Percentiles rank a stretch among this genome's conserved stretches.
phyloP scores from a whole-genome alignment of 2,888 invertebrate species.

The Scelioninae gen. 1 region DNA sequence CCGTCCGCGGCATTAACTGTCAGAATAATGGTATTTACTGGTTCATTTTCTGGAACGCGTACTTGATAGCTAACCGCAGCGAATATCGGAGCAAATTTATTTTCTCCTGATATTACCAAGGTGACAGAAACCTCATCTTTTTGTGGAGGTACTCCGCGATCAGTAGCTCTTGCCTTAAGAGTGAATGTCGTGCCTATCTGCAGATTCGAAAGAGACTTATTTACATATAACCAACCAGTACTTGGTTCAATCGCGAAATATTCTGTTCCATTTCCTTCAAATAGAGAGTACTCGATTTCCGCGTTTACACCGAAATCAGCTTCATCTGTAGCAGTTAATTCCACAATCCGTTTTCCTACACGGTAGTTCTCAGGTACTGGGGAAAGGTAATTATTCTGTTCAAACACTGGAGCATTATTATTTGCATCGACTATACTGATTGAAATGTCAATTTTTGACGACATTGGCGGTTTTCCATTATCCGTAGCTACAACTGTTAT shows the following conservation, averaged over 20 bases:
- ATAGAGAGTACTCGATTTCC: conserved; percentile 91
- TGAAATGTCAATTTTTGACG: conserved; percentile 93
- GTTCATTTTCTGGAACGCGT: conserved; percentile 95
- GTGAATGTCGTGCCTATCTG: conserved; percentile 86
- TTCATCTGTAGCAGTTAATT: conserved; percentile 90
- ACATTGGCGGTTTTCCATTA: conserved; percentile 97
- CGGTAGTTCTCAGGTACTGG: conserved; percentile 92
- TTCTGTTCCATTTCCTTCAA: conserved; percentile 91
- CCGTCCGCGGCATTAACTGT: conserved; percentile 93
- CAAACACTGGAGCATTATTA: conserved; percentile 95
- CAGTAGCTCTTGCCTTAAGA: conserved; percentile 90
- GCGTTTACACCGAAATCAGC: conserved; percentile 95
- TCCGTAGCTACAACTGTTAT: conserved; percentile 96
- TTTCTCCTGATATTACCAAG: conserved; percentile 93
- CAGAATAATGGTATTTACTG: conserved; percentile 92
- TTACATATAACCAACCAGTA: conserved; percentile 93
- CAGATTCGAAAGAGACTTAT: conserved; percentile 86
- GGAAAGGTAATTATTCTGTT: conserved; percentile 89
- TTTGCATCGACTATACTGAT: conserved; percentile 96
- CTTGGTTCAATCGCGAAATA: conserved; percentile 90
- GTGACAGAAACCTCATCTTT: conserved; percentile 90
- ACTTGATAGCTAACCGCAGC: conserved; percentile 94
- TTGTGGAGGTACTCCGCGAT: conserved; percentile 95
- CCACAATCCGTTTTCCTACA: conserved; percentile 89
- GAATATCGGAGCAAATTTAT: conserved; percentile 91